Conservation (phyloP, 2,113 vertebrate species). For the Tauraco erythrolophus region DNA sequence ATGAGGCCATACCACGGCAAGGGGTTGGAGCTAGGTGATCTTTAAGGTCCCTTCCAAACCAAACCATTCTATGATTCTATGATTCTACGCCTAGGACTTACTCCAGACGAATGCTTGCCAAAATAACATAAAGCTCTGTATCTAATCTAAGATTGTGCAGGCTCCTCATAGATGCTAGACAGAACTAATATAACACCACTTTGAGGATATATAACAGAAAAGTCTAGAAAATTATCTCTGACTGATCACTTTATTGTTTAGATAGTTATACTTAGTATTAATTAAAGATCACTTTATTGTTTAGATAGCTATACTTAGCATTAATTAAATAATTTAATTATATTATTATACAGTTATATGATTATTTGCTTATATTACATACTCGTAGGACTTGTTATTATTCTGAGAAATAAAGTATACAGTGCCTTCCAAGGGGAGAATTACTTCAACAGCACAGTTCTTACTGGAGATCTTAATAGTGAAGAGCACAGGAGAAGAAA, state of each 20-base stretch:
- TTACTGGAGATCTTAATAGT: background rate
- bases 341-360: background rate
- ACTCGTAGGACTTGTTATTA: background rate
- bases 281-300: background rate
- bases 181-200: background rate
- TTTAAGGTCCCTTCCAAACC: no score
- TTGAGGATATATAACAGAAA: background rate
- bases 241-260: no score
- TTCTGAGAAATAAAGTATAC: background rate
- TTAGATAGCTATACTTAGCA: background rate
- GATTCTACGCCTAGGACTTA: background rate
- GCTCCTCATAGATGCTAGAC: background rate
- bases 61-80: no score
- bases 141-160: background rate
- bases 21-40: no score
- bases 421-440: background rate
- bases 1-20: no score
- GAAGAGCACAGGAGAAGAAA: background rate
- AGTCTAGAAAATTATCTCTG: background rate
- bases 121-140: fast-evolving
- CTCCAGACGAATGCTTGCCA: background rate
- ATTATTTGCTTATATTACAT: background rate
- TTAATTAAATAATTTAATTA: background rate
- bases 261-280: no score
- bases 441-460: background rate